phyloP scores from a whole-genome alignment of 1,140 invertebrate genomes.

The Hylyphantes graminicola region DNA sequence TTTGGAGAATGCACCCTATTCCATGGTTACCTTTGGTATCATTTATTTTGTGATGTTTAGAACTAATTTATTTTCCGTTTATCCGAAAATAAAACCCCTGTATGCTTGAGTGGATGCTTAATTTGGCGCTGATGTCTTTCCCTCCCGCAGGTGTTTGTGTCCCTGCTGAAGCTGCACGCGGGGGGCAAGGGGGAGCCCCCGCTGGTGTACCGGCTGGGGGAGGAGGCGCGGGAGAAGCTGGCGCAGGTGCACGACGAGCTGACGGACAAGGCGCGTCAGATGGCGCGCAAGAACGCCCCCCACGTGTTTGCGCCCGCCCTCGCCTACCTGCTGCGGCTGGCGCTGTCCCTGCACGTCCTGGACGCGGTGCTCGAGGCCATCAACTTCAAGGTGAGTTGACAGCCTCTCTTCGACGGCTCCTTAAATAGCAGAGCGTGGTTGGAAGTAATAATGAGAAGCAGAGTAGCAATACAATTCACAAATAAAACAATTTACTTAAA shows the following conservation, averaged over 20 bases:
- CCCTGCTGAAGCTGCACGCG: constrained; percentile 37
- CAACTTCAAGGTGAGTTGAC: constrained; percentile 17
- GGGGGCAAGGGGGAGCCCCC: neutral
- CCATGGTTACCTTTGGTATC: too few relatives aligned
- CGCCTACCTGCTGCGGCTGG: constrained; percentile 39
- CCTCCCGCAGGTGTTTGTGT: constrained; percentile 9
- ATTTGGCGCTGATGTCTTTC: too few relatives aligned
- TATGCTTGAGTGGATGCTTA: too few relatives aligned
- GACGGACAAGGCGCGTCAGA: constrained; percentile 53
- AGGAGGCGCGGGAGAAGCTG: constrained; percentile 39
- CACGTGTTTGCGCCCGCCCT: constrained; percentile 45
- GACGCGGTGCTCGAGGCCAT: constrained; percentile 53
- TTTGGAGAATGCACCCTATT: too few relatives aligned
- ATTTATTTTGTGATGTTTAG: too few relatives aligned
- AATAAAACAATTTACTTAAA: too few relatives aligned
- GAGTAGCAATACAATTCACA: too few relatives aligned
- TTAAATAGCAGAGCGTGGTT: too few relatives aligned
- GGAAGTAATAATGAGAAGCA: too few relatives aligned
- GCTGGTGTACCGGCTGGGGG: constrained; percentile 35
- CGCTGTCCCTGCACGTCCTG: constrained; percentile 45
- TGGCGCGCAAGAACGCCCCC: constrained; percentile 42
- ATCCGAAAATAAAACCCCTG: too few relatives aligned
- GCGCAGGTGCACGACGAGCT: constrained; percentile 51
- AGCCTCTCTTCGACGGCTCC: too few relatives aligned
- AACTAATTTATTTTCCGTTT: too few relatives aligned